Percentiles rank a stretch among this genome's conserved stretches.
Evolutionary conservation across 2,797 vertebrate genomes (phyloP).

Genomic region (Cossypha caffra): DNA sequence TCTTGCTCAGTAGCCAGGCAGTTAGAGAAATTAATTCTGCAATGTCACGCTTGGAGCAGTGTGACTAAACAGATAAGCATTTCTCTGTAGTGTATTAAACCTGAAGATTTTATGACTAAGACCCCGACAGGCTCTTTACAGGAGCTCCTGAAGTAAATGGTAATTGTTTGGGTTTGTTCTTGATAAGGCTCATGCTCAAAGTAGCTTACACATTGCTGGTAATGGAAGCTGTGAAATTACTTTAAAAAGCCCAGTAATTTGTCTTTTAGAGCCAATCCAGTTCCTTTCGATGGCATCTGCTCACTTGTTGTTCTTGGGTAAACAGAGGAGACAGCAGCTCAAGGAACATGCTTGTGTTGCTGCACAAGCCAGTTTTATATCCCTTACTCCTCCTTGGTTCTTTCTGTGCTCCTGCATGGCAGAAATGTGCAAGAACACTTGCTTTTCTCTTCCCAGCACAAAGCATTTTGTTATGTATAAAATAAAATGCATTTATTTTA

Average conservation of each 20-base stretch:
- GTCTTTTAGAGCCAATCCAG: background rate
- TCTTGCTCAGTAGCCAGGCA: background rate
- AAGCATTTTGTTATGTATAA: background rate
- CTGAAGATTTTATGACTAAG: conserved; percentile 35
- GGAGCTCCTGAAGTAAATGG: conserved; percentile 22
- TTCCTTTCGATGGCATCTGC: background rate
- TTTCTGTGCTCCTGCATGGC: background rate
- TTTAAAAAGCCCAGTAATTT: conserved; percentile 31
- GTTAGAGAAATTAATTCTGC: conserved; percentile 33
- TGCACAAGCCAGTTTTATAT: background rate
- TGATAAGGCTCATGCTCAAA: background rate
- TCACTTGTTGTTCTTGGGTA: background rate
- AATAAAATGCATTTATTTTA: background rate
- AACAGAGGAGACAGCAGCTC: background rate
- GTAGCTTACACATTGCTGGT: background rate
- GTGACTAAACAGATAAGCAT: conserved; percentile 41
- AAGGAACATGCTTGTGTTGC: background rate
- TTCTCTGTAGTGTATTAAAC: conserved; percentile 18
- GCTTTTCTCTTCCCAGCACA: background rate
- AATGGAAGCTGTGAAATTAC: conserved; percentile 35
- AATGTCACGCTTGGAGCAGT: conserved; percentile 22
- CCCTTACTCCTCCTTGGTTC: background rate
- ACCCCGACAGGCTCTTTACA: background rate
- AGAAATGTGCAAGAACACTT: background rate
- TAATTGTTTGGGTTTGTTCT: conserved; percentile 34